Base-by-base conservation (phyloP, 2,888 invertebrate species). In the Plemyria rubiginata region DNA sequence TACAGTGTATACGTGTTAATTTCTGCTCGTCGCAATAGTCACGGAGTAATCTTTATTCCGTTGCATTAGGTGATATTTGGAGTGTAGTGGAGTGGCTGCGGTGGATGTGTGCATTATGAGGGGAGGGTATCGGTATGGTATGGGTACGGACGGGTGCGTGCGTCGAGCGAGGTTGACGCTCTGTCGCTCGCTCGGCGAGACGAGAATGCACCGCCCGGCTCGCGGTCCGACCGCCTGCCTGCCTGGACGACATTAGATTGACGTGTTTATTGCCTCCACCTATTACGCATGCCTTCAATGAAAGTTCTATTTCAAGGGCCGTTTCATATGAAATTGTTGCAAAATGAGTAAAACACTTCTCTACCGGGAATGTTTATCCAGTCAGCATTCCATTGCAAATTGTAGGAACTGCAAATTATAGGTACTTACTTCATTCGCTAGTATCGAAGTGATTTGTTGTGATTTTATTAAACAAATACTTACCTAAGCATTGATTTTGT, bases 151-250 rank as follows among this genome's bases (percentile, higher is more conserved):
- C 32, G 72, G 76, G 75, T 77, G 78, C 79, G 78, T 65, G 64
- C 28, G 56, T 11, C 52, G 36, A 22, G 70, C 79, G 87, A 88
- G 90, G 90, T 90, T 90, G 90, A 88, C 86, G 88, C 82, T 89
- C 90, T 80, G 80, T 80, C 86, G 88, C 82, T 88, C 90, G 79
- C 80, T 79, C n/a, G n/a, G n/a, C n/a, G n/a, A n/a, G n/a, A n/a
- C n/a, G 85, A 87, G 89, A 88, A 88, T 87, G 88, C 85, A 82
- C 84, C 79, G 81, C 12, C 9, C 29, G 29, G 12, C 6, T 29
- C 46, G 16, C 46, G 15, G 57, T 58, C 83, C 81, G 84, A 55
- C 66, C 38, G 56, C 41, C 38, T 13, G 60, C 60, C 43, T 45
- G 54, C 41, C 49, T 16, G 43, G 55, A 82, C 81, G 75, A 80